Conservation (phyloP, 2,888 invertebrate species). For the Ormyrus rosae region DNA sequence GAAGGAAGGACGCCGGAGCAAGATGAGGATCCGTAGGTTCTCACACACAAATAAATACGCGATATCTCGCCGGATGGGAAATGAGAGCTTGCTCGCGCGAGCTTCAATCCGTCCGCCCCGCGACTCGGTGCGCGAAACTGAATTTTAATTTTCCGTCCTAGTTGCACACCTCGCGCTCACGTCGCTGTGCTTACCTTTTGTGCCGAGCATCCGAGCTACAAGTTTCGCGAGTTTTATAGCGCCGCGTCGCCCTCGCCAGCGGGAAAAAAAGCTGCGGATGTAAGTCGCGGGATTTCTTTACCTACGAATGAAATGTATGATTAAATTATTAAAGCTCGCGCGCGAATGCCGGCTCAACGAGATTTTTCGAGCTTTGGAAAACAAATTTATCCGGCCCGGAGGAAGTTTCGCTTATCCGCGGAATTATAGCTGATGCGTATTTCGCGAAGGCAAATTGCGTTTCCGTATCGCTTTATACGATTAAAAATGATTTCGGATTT, state of each 20-base stretch:
- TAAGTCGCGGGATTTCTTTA: slow-evolving; percentile 50
- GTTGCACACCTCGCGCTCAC: slow-evolving; percentile 55
- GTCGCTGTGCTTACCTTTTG: slow-evolving; percentile 32
- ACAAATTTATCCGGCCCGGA: slow-evolving; percentile 35
- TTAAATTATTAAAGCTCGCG: slow-evolving; percentile 53
- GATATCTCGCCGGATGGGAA: slow-evolving; percentile 74
- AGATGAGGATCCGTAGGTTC: slow-evolving; percentile 70
- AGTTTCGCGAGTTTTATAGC: slow-evolving; percentile 46
- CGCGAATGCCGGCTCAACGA: slow-evolving; percentile 16
- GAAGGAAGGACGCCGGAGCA: slow-evolving; percentile 60
- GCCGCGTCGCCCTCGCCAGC: neutral
- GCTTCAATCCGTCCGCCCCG: slow-evolving; percentile 62
- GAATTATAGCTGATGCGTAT: slow-evolving; percentile 43
- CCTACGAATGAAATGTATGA: slow-evolving; percentile 49
- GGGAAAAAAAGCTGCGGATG: slow-evolving; percentile 26
- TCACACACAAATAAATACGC: slow-evolving; percentile 75
- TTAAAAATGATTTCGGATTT: neutral
- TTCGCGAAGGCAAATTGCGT: slow-evolving; percentile 25
- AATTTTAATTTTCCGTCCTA: slow-evolving; percentile 72
- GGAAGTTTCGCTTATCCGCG: slow-evolving; percentile 47
- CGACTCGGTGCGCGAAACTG: slow-evolving; percentile 67
- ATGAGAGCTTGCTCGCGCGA: slow-evolving; percentile 68
- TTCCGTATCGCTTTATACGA: neutral
- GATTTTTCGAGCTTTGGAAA: slow-evolving; percentile 49
- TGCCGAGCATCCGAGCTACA: slow-evolving; percentile 35